Evolutionary conservation across 1,140 invertebrate species (phyloP).

Genomic region (Panulirus ornatus): DNA sequence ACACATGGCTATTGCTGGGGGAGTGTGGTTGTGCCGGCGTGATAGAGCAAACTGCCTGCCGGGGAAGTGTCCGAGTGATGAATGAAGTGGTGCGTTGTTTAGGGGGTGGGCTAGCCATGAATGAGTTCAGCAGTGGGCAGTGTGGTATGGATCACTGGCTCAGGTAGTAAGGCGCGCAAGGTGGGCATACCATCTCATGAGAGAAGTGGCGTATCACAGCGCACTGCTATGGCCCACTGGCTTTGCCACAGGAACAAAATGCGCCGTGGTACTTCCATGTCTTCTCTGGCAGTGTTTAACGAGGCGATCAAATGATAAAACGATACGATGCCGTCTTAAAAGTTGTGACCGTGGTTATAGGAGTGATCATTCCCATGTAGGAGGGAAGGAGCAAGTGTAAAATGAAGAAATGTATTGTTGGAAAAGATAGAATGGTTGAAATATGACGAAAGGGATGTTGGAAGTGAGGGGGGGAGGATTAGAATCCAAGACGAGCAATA

Average conservation of each 20-base stretch:
- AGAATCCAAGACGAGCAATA: too few species aligned
- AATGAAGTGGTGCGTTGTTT: not conserved
- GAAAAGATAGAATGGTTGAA: too few species aligned
- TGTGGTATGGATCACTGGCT: not conserved
- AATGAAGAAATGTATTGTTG: too few species aligned
- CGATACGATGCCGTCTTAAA: too few species aligned
- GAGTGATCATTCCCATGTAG: too few species aligned
- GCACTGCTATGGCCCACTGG: slow-evolving; percentile 28
- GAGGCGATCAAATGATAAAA: not conserved
- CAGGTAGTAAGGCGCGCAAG: slow-evolving; percentile 16
- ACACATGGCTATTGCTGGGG: not conserved
- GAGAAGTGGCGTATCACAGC: slow-evolving; percentile 8
- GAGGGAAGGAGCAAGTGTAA: too few species aligned
- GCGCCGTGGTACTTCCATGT: not conserved
- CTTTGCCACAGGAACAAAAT: not conserved
- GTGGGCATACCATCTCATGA: not conserved
- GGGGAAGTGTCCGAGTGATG: not conserved
- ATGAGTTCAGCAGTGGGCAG: not conserved
- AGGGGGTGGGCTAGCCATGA: not conserved
- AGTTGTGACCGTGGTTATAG: too few species aligned
- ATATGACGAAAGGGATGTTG: too few species aligned
- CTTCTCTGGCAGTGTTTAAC: not conserved
- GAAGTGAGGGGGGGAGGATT: too few species aligned
- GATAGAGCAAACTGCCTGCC: not conserved
- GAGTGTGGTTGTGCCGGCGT: not conserved